Evolutionary conservation across 2,888 invertebrate genomes (phyloP).

Genomic region (Euproctis similis): DNA sequence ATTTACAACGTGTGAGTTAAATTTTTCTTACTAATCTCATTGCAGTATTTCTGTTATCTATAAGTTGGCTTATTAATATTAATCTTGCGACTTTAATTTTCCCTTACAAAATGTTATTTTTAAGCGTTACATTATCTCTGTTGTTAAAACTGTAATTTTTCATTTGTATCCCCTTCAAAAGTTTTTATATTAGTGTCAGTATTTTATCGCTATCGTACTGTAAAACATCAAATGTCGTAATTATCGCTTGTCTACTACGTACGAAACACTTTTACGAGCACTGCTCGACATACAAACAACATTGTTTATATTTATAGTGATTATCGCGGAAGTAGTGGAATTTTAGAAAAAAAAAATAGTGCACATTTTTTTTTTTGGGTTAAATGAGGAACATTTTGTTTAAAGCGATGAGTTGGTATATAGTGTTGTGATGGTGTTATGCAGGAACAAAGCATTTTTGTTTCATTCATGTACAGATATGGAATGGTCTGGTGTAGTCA

Average conservation of each 20-base stretch:
- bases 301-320: conserved; percentile 37
- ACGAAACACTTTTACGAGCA: conserved; percentile 15
- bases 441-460: conserved; percentile 37
- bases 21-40: too few species aligned
- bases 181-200: conserved; percentile 5
- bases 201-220: conserved; percentile 11
- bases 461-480: conserved; percentile 10
- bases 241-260: conserved; percentile 4
- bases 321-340: conserved; percentile 39
- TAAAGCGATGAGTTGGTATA: conserved; percentile 31
- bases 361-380: too few species aligned
- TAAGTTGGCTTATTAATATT: too few species aligned
- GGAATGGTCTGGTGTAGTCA: not conserved
- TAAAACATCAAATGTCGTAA: conserved; percentile 13
- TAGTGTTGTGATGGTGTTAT: conserved; percentile 29
- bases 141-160: too few species aligned
- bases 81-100: not conserved
- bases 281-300: conserved; percentile 19
- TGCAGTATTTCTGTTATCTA: too few species aligned
- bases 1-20: too few species aligned
- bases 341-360: conserved; percentile 38
- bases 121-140: too few species aligned
- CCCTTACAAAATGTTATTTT: too few species aligned
- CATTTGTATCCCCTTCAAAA: not conserved
- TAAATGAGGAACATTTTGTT: conserved; percentile 25